These are phyloP conservation scores for Puma concolor DNA, from an alignment of 2,113 vertebrate species.

Conservation along the genomic window DNA sequence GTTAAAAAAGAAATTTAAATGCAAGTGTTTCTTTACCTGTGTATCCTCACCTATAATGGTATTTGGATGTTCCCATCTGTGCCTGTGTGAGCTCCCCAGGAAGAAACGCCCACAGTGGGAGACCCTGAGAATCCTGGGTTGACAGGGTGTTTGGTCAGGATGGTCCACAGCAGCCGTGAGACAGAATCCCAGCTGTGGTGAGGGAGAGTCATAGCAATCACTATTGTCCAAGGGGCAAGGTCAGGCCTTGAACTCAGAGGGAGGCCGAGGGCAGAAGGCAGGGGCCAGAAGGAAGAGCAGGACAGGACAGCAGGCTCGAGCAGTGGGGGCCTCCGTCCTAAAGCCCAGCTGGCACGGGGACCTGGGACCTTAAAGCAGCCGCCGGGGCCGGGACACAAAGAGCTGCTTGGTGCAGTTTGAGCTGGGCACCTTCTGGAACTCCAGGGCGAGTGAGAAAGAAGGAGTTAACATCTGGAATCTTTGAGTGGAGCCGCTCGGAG, in stretches of 20 bases:
- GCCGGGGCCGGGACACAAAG: not conserved
- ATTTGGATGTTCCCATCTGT: not conserved
- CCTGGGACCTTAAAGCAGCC: not conserved
- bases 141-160: not conserved
- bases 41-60: not conserved
- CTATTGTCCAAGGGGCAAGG: not conserved
- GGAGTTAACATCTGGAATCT: slow-evolving; percentile 46
- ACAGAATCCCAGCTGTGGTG: not conserved
- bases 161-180: accelerated
- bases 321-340: not conserved
- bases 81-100: not conserved
- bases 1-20: not conserved
- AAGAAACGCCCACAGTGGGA: not conserved
- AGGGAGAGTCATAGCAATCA: not conserved
- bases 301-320: not conserved
- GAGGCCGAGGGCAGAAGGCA: not conserved
- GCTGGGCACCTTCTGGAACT: not conserved
- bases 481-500: not conserved
- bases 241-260: not conserved
- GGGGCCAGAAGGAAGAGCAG: not conserved
- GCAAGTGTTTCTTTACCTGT: not conserved
- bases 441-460: not conserved
- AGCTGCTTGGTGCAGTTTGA: not conserved
- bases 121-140: not conserved
- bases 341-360: not conserved